Base-by-base conservation (phyloP, 64 coral and sea anemone genomes). In the Astreopora myriophthalma region DNA sequence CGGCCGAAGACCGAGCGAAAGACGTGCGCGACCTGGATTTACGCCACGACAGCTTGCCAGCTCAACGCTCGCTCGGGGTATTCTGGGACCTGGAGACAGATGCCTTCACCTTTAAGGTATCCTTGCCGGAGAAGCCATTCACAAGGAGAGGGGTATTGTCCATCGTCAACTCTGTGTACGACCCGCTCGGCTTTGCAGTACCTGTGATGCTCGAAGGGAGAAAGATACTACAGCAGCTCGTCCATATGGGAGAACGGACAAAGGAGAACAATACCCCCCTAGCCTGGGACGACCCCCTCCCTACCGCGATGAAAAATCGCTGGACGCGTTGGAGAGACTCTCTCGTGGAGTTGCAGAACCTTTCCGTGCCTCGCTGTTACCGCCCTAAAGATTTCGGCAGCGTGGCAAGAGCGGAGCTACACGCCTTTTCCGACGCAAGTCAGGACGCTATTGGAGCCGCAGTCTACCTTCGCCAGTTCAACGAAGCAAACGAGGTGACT, bases 51-150 rank as follows among this genome's bases (percentile, higher is more conserved):
- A 46, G 42, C 42, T 46, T 46, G 42, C 42, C 42, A 46, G 42
- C 42, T 46, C 42, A 46, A 46, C 42, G 42, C 42, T 46, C 42
- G 42, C 42, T 46, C n/a, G n/a, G n/a, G n/a, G n/a, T n/a, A n/a
- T n/a, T n/a, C n/a, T n/a, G n/a, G n/a, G n/a, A n/a, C n/a, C 35
- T 86, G 20, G 61, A 38, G 33, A 70, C 63, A 44, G 83, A 86
- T 36, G 57, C 28, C 63, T 85, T 85, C 34, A 86, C 83, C 34
- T 86, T 70, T 10, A 40, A 46, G 22, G 61, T 86, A 20, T 40
- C 83, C 20, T 25, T 69, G 38, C 57, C 52, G 34, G 63, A 86
- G 14, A 86, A 68, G 20, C 83, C 83, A n/a, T n/a, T n/a, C n/a
- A n/a, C n/a, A n/a, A n/a, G n/a, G n/a, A n/a, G n/a, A n/a, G n/a